These are phyloP conservation scores for Megamerina dolium DNA, from an alignment of 2,888 invertebrate genomes.

Conservation along the genomic window DNA sequence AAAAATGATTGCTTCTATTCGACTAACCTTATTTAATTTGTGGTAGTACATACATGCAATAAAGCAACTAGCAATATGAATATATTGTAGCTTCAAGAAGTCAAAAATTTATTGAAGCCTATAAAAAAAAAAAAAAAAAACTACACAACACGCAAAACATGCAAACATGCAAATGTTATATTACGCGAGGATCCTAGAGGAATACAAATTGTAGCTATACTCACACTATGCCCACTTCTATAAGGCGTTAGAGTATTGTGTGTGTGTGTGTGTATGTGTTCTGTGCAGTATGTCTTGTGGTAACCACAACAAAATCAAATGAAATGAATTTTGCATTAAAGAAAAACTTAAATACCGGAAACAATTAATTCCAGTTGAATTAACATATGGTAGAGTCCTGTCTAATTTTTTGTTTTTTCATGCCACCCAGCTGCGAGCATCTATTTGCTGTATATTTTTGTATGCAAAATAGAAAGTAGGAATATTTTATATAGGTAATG, in stretches of 20 bases:
- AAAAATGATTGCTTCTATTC: constrained; percentile 27
- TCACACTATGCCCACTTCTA: neutral
- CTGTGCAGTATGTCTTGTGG: no score
- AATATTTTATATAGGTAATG: no score
- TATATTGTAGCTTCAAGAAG: no score
- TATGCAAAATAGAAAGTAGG: no score
- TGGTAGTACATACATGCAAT: constrained; percentile 31
- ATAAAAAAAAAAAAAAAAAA: neutral
- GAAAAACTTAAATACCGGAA: constrained; percentile 36
- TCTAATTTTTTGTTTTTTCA: no score
- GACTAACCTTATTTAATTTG: constrained; percentile 33
- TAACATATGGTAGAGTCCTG: constrained; percentile 31
- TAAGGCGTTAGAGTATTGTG: neutral
- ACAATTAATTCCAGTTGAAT: constrained; percentile 41
- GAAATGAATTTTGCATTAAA: neutral
- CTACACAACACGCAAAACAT: neutral
- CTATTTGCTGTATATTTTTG: no score
- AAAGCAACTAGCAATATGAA: constrained; percentile 34
- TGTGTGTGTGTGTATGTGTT: neutral
- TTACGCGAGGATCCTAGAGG: neutral
- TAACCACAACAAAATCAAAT: constrained; percentile 5
- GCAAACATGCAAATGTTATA: constrained; percentile 2
- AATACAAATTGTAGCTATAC: constrained; percentile 1
- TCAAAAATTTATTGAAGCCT: constrained; percentile 36
- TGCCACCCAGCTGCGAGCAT: no score